A percentile compares a stretch with the other conserved stretches of the same genome.
Conservation (phyloP, 1,140 invertebrate genomes). For the Scaptomyza hsui region DNA sequence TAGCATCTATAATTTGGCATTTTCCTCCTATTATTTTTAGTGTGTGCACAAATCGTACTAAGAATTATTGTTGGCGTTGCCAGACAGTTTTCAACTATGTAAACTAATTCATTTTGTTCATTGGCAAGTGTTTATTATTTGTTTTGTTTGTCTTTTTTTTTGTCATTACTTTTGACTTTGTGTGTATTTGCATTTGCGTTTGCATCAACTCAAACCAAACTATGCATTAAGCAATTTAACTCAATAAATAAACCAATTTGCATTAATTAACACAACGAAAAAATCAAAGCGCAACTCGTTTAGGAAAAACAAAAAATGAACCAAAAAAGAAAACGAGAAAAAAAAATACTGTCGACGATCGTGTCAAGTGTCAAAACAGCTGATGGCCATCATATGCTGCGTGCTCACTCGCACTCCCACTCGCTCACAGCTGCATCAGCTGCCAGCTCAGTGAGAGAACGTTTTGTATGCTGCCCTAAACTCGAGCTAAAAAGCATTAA, state of each 20-base stretch:
- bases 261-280: conserved; percentile 55
- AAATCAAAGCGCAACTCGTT: conserved; percentile 61
- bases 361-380: conserved; percentile 79
- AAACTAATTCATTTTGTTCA: conserved; percentile 8
- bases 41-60: conserved; percentile 13
- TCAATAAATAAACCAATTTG: conserved; percentile 49
- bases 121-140: conserved; percentile 23
- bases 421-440: conserved; percentile 19
- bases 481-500: conserved; percentile 28
- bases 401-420: conserved; percentile 57
- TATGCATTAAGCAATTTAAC: conserved; percentile 30
- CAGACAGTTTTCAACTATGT: conserved; percentile 8
- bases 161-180: conserved; percentile 12
- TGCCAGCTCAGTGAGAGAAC: conserved; percentile 25
- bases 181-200: conserved; percentile 18
- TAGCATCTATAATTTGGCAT: conserved; percentile 27
- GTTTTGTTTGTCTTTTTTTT: conserved; percentile 7
- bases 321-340: conserved; percentile 9
- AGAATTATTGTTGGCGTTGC: conserved; percentile 13
- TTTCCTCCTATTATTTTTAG: conserved; percentile 7
- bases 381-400: conserved; percentile 54
- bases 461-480: conserved; percentile 22
- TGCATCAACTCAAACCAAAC: conserved; percentile 22
- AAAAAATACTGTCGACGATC: conserved; percentile 49
- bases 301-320: conserved; percentile 7